Conservation (phyloP, 2,888 invertebrate species). For the Agrochola litura region DNA sequence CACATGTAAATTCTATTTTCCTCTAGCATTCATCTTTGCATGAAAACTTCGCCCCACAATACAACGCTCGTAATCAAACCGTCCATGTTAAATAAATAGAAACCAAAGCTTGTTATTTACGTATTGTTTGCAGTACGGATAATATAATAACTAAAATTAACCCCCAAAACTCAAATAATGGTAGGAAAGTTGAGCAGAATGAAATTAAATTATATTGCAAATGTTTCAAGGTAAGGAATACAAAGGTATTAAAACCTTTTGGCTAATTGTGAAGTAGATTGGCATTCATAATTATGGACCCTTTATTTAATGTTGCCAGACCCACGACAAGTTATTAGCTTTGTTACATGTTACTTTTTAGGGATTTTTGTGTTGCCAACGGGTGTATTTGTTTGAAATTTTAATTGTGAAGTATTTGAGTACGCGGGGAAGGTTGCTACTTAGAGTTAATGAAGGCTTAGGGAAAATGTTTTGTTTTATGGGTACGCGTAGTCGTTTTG, state of each 20-base stretch:
- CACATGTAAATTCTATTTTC: constrained; percentile 33
- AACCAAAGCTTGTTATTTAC: constrained; percentile 57
- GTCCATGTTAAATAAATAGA: constrained; percentile 46
- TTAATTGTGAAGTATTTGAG: constrained; percentile 49
- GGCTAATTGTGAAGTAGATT: constrained; percentile 72
- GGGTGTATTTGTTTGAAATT: constrained; percentile 51
- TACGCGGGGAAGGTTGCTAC: not conserved
- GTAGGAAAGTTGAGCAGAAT: constrained; percentile 59
- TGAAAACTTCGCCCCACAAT: constrained; percentile 22
- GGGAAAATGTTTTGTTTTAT: constrained; percentile 21
- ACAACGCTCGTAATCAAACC: constrained; percentile 47
- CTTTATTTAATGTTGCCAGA: constrained; percentile 67
- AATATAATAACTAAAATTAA: constrained; percentile 66
- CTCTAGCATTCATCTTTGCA: constrained; percentile 29
- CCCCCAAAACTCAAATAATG: constrained; percentile 59
- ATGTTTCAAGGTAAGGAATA: constrained; percentile 67
- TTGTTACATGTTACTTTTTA: constrained; percentile 54
- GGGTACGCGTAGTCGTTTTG: not conserved
- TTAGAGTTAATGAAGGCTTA: constrained; percentile 24
- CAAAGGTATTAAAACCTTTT: constrained; percentile 67
- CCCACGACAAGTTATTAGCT: constrained; percentile 58
- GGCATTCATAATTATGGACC: constrained; percentile 71
- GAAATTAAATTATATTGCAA: constrained; percentile 71
- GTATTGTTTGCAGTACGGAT: constrained; percentile 49
- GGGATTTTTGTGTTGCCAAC: constrained; percentile 54